These are phyloP conservation scores for Xanthia togata DNA, from an alignment of 2,888 invertebrate species.

Conservation along the genomic window DNA sequence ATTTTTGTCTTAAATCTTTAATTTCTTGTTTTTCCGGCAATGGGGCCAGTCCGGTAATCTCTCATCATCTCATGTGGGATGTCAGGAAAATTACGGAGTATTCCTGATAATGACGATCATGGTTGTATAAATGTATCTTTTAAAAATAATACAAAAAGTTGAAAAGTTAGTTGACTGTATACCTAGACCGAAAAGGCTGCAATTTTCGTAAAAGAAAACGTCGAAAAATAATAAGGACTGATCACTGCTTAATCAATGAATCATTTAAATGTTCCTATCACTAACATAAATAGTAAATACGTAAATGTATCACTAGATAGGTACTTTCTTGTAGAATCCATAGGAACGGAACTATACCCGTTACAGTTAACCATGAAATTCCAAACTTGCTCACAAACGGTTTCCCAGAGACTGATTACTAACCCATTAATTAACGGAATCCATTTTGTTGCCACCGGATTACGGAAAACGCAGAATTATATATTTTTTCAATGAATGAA, in stretches of 20 bases:
- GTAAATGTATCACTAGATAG: no score
- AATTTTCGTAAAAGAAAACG: not conserved
- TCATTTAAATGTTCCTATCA: not conserved
- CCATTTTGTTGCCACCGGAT: constrained; percentile 29
- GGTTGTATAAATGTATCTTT: no score
- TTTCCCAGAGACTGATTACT: constrained; percentile 29
- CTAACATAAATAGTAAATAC: no score
- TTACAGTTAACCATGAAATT: not conserved
- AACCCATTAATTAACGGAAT: constrained; percentile 33
- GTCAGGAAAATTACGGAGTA: no score
- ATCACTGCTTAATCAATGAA: not conserved
- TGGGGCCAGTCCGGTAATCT: not conserved
- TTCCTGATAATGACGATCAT: no score
- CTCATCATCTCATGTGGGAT: no score
- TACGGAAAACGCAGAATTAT: constrained; percentile 25
- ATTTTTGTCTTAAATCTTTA: no score
- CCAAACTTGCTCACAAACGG: constrained; percentile 3
- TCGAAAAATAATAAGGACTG: no score
- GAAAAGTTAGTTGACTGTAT: not conserved
- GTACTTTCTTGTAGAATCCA: not conserved
- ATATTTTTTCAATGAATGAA: constrained; percentile 46
- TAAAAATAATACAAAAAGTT: not conserved
- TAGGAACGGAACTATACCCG: not conserved
- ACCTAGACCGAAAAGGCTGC: not conserved
- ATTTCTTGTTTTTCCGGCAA: not conserved